Evolutionary conservation across 2,797 vertebrate genomes (phyloP), one percentile per base, ranked within the genome.

Genomic region (Fringilla coelebs): DNA sequence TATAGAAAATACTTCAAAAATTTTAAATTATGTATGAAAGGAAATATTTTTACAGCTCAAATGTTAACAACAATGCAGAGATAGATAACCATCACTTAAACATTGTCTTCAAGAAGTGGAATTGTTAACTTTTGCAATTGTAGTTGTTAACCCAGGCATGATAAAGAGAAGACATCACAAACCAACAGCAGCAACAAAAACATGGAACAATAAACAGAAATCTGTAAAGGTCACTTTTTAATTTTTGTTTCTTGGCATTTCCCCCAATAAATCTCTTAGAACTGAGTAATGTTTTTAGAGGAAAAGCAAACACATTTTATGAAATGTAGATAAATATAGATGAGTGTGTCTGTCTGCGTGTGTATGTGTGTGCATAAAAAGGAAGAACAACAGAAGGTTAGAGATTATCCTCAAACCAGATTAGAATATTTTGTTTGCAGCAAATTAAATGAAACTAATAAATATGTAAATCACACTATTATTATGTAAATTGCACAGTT

Each of bases 371-470:
- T 38, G 22, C 24, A 79, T 28, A 45, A 74, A 84, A 84, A 81
- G 34, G 49, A 90, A 96, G 58, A 95, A 54, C 26, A 91, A 48
- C 21, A 88, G 57, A 67, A 90, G 36, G 41, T 75, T 95, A 93
- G 43, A 92, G 66, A 92, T 90, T 89, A 90, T 73, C 61, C 41
- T 45, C 34, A 89, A 94, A 90, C 38, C 31, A 87, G 70, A 95
- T 93, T 92, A 71, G 43, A 94, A 66, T 20, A 51, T 34, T 85
- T 89, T 88, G 55, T 75, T 94, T 82, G 22, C 3, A 18, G 20
- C 25, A 93, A 92, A 95, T 94, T 88, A 93, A 96, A 96, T 62
- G 6, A 80, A 96, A 68, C 1, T 76, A 95, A 95, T 95, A 74
- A 91, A 85, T 93, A 96, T 94, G 89, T 52, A 96, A 95, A 95